Evolutionary conservation across 2,113 vertebrate species (phyloP).

Genomic region (Myiozetetes cayanensis): DNA sequence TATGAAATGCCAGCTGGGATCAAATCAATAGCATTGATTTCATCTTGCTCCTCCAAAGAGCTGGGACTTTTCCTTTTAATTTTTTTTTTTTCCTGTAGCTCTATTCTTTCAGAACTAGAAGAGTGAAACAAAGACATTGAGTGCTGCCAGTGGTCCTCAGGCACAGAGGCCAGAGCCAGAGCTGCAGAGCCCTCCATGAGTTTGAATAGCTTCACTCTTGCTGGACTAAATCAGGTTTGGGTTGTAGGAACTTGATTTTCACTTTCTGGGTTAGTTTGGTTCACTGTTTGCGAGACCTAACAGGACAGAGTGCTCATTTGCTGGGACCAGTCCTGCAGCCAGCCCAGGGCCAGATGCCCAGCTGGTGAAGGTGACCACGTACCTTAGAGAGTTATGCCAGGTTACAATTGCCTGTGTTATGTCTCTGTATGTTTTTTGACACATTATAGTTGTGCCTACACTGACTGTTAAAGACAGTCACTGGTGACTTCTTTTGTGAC

Average conservation of each 20-base stretch:
- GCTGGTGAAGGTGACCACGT: not conserved
- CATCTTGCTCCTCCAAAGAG: not conserved
- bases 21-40: slow-evolving; percentile 36
- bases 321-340: not conserved
- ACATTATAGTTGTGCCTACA: not conserved
- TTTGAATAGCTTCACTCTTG: not conserved
- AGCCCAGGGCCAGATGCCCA: not conserved
- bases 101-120: slow-evolving; percentile 18
- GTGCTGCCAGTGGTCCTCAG: slow-evolving; percentile 37
- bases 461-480: not conserved
- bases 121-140: not conserved
- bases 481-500: not conserved
- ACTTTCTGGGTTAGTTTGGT: not conserved
- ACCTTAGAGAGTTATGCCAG: not conserved
- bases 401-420: not conserved
- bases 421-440: not conserved
- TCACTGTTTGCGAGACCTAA: not conserved
- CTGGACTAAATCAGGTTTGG: not conserved
- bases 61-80: not conserved
- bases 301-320: not conserved
- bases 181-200: not conserved
- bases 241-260: not conserved
- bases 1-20: slow-evolving; percentile 21
- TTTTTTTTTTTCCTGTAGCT: not conserved
- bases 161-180: slow-evolving; percentile 4